phyloP scores from a whole-genome alignment of 2,888 invertebrate species.

The Agrochola lota region DNA sequence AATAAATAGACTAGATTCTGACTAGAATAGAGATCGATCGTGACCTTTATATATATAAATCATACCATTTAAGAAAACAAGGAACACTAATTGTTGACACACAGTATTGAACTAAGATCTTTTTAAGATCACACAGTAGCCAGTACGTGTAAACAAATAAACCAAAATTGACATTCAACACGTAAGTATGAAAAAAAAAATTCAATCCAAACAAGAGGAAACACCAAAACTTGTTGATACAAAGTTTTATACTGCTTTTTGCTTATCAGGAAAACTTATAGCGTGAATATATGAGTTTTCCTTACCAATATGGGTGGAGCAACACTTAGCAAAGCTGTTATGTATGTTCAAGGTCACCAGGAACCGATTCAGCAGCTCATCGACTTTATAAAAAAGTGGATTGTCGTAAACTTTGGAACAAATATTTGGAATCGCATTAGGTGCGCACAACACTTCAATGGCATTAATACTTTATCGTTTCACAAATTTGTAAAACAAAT shows the following conservation, averaged over 20 bases:
- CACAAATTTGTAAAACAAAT: not conserved
- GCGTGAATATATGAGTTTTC: slow-evolving; percentile 27
- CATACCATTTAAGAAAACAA: slow-evolving; percentile 6
- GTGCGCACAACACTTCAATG: slow-evolving; percentile 3
- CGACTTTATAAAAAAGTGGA: slow-evolving; percentile 53
- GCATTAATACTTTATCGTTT: not conserved
- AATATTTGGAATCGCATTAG: slow-evolving; percentile 54
- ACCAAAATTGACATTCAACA: slow-evolving; percentile 4
- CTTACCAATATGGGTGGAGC: slow-evolving; percentile 45
- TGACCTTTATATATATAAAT: not conserved
- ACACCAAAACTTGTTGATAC: slow-evolving; percentile 8
- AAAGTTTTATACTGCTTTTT: slow-evolving; percentile 2
- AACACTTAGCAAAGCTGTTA: slow-evolving; percentile 35
- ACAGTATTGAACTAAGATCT: not conserved
- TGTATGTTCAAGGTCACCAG: slow-evolving; percentile 55
- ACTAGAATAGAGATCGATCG: not conserved
- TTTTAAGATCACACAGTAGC: slow-evolving; percentile 7
- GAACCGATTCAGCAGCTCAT: slow-evolving; percentile 54
- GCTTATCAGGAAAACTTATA: slow-evolving; percentile 33
- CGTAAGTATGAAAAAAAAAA: not conserved
- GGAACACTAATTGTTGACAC: not conserved
- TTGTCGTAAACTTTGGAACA: slow-evolving; percentile 39
- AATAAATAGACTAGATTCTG: slow-evolving; percentile 2
- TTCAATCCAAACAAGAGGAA: slow-evolving; percentile 8
- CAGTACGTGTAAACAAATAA: not conserved